Percentiles rank a stretch among this genome's conserved stretches.
phyloP scores from a whole-genome alignment of 1,140 invertebrate species.

The Drosophila ohnishii region DNA sequence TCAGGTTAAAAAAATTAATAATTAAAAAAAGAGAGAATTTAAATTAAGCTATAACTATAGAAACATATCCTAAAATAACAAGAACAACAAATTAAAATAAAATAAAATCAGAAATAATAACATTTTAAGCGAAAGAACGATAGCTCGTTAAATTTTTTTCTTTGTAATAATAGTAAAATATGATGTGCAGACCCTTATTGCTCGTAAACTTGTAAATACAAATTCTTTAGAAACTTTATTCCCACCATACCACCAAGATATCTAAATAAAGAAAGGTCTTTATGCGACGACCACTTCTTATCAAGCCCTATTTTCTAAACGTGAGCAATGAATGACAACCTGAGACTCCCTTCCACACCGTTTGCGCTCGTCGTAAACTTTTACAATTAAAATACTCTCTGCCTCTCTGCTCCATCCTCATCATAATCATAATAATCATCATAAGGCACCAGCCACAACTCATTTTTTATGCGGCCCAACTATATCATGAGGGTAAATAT shows the following conservation, averaged over 20 bases:
- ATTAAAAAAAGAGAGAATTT: background rate
- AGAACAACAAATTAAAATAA: too few relatives aligned
- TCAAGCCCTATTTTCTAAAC: conserved; percentile 15
- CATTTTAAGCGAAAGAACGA: background rate
- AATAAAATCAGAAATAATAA: background rate
- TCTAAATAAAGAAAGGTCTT: conserved; percentile 7
- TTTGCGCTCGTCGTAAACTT: conserved; percentile 37
- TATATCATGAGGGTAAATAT: conserved; percentile 72
- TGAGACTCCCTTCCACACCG: background rate
- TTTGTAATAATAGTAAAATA: background rate
- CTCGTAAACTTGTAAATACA: background rate
- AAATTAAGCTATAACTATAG: too few relatives aligned
- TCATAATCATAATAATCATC: conserved; percentile 47
- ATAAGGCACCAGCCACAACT: conserved; percentile 35
- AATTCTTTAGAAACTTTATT: background rate
- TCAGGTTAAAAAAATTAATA: background rate
- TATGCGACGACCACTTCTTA: conserved; percentile 14
- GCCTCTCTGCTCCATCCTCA: conserved; percentile 21
- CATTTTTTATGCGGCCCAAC: conserved; percentile 51
- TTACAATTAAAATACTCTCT: conserved; percentile 57
- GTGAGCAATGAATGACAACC: conserved; percentile 47
- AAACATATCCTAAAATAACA: too few relatives aligned
- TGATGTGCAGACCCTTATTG: too few relatives aligned
- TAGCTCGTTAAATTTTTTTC: background rate
- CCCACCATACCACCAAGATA: background rate